A percentile compares a stretch with the other conserved stretches of the same genome.
These are phyloP conservation scores for Nesometra sesokonis DNA, from an alignment of 35 echinoderm and acorn worm genomes.

Conservation along the genomic window DNA sequence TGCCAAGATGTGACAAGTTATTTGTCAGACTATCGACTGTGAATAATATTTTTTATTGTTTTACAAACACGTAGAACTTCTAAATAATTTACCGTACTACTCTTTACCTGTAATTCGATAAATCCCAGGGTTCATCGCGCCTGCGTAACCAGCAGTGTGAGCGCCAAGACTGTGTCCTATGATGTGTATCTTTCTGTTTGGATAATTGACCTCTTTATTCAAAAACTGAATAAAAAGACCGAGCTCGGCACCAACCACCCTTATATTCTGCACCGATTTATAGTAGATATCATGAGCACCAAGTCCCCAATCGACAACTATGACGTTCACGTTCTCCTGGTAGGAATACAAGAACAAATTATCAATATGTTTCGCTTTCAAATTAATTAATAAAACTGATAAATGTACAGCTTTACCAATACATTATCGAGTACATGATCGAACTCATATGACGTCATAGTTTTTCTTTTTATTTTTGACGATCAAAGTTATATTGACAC, in stretches of 20 bases:
- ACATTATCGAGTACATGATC: too few relatives aligned
- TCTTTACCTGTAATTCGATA: slow-evolving; percentile 47
- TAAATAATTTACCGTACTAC: background rate
- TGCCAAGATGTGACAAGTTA: too few relatives aligned
- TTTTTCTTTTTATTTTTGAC: too few relatives aligned
- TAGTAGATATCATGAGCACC: slow-evolving; percentile 64
- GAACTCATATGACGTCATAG: too few relatives aligned
- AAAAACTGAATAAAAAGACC: slow-evolving; percentile 38
- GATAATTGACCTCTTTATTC: background rate
- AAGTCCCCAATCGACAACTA: slow-evolving; percentile 71
- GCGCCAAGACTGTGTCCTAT: slow-evolving; percentile 59
- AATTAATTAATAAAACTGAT: too few relatives aligned
- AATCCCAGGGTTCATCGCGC: slow-evolving; percentile 30
- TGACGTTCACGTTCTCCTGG: slow-evolving; percentile 49
- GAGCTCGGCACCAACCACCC: slow-evolving; percentile 59
- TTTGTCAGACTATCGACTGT: too few relatives aligned
- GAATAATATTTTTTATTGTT: too few relatives aligned
- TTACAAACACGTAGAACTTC: too few relatives aligned
- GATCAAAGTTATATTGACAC: too few relatives aligned
- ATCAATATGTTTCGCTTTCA: too few relatives aligned
- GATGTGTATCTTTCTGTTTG: slow-evolving; percentile 21
- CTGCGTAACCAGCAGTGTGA: slow-evolving; percentile 51
- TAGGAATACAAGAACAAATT: too few relatives aligned
- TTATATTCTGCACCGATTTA: slow-evolving; percentile 69
- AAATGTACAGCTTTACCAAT: too few relatives aligned